A percentile compares a stretch with the other conserved stretches of the same genome.
Conservation (phyloP, 2,888 invertebrate genomes). For the Napeogenes inachia region DNA sequence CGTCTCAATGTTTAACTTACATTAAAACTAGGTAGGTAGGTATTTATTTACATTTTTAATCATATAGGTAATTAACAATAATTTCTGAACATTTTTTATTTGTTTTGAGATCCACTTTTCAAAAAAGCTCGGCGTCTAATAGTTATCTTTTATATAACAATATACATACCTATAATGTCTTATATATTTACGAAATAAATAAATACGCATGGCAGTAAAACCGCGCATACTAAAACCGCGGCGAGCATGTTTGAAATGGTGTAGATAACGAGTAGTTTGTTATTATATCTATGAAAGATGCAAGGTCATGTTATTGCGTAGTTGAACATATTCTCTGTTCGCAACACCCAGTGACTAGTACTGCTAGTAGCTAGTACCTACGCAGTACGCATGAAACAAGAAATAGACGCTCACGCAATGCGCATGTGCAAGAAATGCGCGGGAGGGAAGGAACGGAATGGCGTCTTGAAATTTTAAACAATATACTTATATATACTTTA, state of each 20-base stretch:
- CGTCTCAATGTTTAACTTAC: too few relatives aligned
- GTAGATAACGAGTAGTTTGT: slow-evolving; percentile 28
- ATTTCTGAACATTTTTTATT: too few relatives aligned
- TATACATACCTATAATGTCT: too few relatives aligned
- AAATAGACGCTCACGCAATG: slow-evolving; percentile 25
- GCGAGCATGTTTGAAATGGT: slow-evolving; percentile 20
- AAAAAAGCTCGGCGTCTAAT: too few relatives aligned
- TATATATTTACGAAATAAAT: not conserved
- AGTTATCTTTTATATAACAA: too few relatives aligned
- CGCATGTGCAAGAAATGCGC: slow-evolving; percentile 53
- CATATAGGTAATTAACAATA: too few relatives aligned
- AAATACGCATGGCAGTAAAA: slow-evolving; percentile 2
- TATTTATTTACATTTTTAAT: too few relatives aligned
- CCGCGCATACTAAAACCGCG: slow-evolving; percentile 7
- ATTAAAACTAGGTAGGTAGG: too few relatives aligned
- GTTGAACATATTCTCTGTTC: slow-evolving; percentile 32
- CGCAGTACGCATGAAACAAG: slow-evolving; percentile 21
- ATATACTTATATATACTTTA: not conserved
- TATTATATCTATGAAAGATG: slow-evolving; percentile 35
- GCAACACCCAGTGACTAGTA: slow-evolving; percentile 30
- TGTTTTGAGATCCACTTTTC: too few relatives aligned
- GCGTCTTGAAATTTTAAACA: slow-evolving; percentile 28
- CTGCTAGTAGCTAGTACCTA: not conserved
- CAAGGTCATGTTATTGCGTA: slow-evolving; percentile 44
- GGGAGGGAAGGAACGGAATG: slow-evolving; percentile 39